Evolutionary conservation across 2,888 invertebrate species (phyloP).

Genomic region (Lingula anatina): DNA sequence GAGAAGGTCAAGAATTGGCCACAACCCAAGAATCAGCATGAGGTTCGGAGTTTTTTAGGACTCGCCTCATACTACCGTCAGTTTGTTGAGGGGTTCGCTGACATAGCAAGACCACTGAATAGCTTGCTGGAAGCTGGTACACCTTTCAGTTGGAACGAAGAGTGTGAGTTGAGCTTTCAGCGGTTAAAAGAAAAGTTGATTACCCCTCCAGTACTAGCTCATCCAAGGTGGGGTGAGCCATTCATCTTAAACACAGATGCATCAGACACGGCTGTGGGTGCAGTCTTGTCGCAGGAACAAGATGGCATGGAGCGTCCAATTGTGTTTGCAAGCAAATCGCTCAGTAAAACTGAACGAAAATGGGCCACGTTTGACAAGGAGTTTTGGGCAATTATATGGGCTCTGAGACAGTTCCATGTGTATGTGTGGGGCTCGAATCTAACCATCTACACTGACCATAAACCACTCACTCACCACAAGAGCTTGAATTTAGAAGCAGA

Average conservation of each 20-base stretch:
- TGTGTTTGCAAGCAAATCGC: constrained; percentile 5
- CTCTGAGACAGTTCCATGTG: constrained; percentile 9
- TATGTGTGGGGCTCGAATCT: not conserved
- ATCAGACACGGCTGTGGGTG: not conserved
- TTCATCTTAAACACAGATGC: constrained; percentile 5
- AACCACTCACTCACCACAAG: not conserved
- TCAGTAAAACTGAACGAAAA: constrained; percentile 7
- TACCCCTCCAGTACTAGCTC: constrained; percentile 3
- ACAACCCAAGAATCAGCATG: constrained; percentile 3
- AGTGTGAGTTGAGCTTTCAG: constrained; percentile 6
- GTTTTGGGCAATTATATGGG: constrained; percentile 4
- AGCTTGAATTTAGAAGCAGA: not conserved
- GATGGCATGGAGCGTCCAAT: constrained; percentile 5
- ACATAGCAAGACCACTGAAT: constrained; percentile 9
- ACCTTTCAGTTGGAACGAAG: constrained; percentile 2
- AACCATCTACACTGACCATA: not conserved
- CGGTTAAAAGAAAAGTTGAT: constrained; percentile 1
- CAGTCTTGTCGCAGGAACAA: constrained; percentile 6
- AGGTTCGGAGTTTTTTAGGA: constrained; percentile 10
- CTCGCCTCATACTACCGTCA: constrained; percentile 9
- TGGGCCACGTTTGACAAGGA: constrained; percentile 7
- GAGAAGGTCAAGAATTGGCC: constrained; percentile 10
- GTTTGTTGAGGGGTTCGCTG: constrained; percentile 10
- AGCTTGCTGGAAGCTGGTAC: constrained; percentile 4
- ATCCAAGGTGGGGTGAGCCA: not conserved